Percentiles rank a stretch among this genome's conserved stretches.
Evolutionary conservation across 2,113 vertebrate species (phyloP).

Genomic region (Anoplopoma fimbria): DNA sequence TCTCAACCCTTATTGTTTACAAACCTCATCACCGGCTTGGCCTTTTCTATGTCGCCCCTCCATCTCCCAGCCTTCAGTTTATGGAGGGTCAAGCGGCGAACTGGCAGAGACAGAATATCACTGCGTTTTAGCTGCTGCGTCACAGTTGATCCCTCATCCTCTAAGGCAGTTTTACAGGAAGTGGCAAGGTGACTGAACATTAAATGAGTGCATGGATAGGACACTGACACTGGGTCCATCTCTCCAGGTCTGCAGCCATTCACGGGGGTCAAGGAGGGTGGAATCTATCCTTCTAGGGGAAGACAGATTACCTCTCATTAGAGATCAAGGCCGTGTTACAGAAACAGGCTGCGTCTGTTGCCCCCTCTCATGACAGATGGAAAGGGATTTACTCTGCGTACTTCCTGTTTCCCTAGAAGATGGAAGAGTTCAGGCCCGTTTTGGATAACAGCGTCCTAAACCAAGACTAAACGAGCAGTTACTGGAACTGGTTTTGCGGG

Average conservation of each 20-base stretch:
- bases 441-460: neutral
- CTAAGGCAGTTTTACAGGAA: neutral
- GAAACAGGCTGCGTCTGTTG: neutral
- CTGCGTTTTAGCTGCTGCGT: neutral
- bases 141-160: neutral
- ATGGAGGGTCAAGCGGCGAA: too few species aligned
- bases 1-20: neutral
- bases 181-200: neutral
- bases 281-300: neutral
- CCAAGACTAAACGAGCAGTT: neutral
- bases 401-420: neutral
- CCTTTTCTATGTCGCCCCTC: neutral
- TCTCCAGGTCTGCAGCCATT: neutral
- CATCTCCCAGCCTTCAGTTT: neutral
- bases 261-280: too few species aligned
- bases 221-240: neutral
- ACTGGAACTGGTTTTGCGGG: neutral
- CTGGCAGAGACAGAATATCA: neutral
- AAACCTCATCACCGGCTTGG: neutral
- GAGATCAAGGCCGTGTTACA: neutral
- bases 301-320: neutral
- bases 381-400: neutral
- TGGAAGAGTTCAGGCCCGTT: neutral
- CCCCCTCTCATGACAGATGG: neutral
- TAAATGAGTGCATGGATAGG: neutral